Evolutionary conservation across 2,888 invertebrate species (phyloP).

Genomic region (Nasonia oneida): DNA sequence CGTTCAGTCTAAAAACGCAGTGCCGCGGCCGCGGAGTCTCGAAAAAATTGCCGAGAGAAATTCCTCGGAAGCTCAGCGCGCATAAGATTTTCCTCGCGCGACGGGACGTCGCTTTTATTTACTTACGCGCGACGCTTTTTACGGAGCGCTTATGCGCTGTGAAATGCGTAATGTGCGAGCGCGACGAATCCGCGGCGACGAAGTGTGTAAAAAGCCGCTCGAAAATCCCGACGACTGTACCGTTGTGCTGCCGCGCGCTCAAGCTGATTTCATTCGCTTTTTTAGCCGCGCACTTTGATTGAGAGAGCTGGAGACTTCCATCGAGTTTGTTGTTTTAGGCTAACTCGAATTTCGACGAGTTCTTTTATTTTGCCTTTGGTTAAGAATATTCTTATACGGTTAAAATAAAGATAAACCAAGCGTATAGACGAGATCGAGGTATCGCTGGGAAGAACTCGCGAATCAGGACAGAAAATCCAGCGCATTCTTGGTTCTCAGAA

Average conservation of each 20-base stretch:
- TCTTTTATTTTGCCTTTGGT: too few relatives aligned
- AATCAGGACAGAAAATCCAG: background rate
- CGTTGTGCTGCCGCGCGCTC: too few relatives aligned
- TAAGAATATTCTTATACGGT: too few relatives aligned
- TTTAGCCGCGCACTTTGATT: background rate
- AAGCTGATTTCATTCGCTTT: background rate
- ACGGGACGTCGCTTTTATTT: slow-evolving; percentile 70
- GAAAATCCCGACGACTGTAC: background rate
- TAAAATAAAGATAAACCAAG: too few relatives aligned
- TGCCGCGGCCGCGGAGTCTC: background rate
- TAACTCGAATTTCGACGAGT: background rate
- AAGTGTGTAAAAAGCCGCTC: background rate
- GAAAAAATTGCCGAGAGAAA: background rate
- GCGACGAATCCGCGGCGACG: slow-evolving; percentile 65
- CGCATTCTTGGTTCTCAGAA: background rate
- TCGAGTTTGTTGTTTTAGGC: background rate
- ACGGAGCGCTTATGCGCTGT: slow-evolving; percentile 73
- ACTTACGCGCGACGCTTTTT: slow-evolving; percentile 69
- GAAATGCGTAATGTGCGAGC: slow-evolving; percentile 75
- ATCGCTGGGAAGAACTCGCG: background rate
- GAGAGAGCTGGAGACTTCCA: background rate
- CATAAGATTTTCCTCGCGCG: slow-evolving; percentile 61
- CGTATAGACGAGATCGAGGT: too few relatives aligned
- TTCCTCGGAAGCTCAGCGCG: background rate
- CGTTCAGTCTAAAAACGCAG: background rate